Evolutionary conservation across 2,888 invertebrate genomes (phyloP).

Genomic region (Geophilus truncorum): DNA sequence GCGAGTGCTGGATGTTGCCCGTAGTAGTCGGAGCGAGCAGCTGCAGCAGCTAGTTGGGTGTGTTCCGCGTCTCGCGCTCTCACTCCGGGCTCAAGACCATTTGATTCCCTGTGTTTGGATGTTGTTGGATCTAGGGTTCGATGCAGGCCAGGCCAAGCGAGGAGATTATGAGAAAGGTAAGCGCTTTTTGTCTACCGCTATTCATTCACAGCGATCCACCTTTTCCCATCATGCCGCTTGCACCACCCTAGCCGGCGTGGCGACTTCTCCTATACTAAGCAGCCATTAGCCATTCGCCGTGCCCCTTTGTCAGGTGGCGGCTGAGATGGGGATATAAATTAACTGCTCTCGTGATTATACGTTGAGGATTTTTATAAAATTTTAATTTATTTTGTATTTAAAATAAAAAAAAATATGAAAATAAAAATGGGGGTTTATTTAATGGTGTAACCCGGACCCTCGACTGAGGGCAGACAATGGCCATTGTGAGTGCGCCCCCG

Average conservation of each 20-base stretch:
- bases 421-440: background rate
- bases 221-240: conserved; percentile 20
- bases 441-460: background rate
- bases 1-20: conserved; percentile 22
- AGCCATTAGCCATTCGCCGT: background rate
- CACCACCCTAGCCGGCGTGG: conserved; percentile 25
- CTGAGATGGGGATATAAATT: background rate
- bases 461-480: conserved; percentile 12
- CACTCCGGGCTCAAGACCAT: background rate
- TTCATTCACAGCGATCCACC: background rate
- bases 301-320: background rate
- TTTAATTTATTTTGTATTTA: too few relatives aligned
- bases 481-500: conserved; percentile 1
- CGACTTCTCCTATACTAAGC: conserved; percentile 5
- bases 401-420: too few relatives aligned
- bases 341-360: too few relatives aligned
- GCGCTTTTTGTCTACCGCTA: background rate
- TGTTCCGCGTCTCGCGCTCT: conserved; percentile 20
- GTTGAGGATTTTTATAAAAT: too few relatives aligned
- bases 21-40: conserved; percentile 21
- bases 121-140: conserved; percentile 22
- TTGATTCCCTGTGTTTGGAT: conserved; percentile 16
- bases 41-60: conserved; percentile 23
- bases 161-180: conserved; percentile 38
- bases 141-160: conserved; percentile 38